These are phyloP conservation scores for Alloplasta piceator DNA, from an alignment of 2,888 invertebrate species.

Conservation along the genomic window DNA sequence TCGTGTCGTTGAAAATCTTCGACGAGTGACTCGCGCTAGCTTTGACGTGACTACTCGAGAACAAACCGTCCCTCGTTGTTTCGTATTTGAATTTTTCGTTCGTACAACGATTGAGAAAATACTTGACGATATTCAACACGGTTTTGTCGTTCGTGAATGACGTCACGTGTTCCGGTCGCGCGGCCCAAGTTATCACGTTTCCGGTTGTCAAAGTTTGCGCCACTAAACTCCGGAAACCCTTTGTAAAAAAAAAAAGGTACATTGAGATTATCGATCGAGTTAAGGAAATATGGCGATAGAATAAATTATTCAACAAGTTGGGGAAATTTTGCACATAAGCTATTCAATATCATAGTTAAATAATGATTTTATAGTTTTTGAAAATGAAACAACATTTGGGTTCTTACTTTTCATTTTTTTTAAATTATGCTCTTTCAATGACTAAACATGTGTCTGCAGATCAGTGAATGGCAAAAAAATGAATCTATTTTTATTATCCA, in stretches of 20 bases:
- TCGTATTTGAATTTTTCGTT: slow-evolving; percentile 67
- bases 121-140: slow-evolving; percentile 88
- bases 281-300: no score
- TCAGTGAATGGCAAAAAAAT: no score
- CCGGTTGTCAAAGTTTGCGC: slow-evolving; percentile 92
- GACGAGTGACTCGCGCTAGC: slow-evolving; percentile 65
- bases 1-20: slow-evolving; percentile 69
- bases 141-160: slow-evolving; percentile 90
- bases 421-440: no score
- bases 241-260: slow-evolving; percentile 62
- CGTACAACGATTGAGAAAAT: slow-evolving; percentile 84
- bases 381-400: no score
- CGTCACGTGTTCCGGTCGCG: slow-evolving; percentile 87
- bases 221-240: slow-evolving; percentile 90
- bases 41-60: slow-evolving; percentile 67
- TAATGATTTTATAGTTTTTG: no score
- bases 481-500: no score
- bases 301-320: no score
- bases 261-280: no score
- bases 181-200: slow-evolving; percentile 88
- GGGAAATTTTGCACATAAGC: no score
- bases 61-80: slow-evolving; percentile 60
- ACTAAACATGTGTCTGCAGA: no score
- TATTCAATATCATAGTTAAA: no score
- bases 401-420: no score